Evolutionary conservation across 2,113 vertebrate genomes (phyloP).

Genomic region (Aptenodytes forsteri): DNA sequence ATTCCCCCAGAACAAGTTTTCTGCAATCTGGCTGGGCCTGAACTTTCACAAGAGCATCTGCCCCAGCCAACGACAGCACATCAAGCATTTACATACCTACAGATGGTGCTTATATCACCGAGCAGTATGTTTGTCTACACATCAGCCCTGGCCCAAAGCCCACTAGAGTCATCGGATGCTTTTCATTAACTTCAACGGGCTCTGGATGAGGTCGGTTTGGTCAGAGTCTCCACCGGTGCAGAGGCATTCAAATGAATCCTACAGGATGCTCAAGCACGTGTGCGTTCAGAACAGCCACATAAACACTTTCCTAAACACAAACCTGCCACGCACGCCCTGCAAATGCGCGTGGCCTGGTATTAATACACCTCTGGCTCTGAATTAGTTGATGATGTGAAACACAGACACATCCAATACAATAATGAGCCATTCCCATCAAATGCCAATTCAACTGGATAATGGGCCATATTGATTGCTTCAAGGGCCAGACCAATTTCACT

Average conservation of each 20-base stretch:
- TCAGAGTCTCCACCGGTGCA: neutral
- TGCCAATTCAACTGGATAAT: constrained; percentile 43
- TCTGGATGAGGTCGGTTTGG: neutral
- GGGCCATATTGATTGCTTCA: constrained; percentile 24
- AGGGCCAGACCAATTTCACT: constrained; percentile 15
- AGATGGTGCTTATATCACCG: neutral
- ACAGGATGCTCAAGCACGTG: neutral
- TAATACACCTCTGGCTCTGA: neutral
- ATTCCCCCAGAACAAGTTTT: neutral
- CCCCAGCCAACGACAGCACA: neutral
- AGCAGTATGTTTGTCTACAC: neutral
- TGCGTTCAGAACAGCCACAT: neutral
- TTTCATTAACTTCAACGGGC: neutral
- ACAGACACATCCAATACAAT: neutral
- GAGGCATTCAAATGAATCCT: neutral
- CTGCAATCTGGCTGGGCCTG: neutral
- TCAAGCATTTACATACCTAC: neutral
- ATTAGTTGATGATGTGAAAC: neutral
- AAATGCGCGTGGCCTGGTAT: neutral
- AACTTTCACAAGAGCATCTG: neutral
- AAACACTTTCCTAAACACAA: neutral
- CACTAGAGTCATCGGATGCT: neutral
- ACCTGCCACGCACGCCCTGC: neutral
- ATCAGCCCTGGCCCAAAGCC: neutral
- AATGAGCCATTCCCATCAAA: neutral